Conservation (phyloP, 1,140 invertebrate genomes). For the Eupeodes corollae region DNA sequence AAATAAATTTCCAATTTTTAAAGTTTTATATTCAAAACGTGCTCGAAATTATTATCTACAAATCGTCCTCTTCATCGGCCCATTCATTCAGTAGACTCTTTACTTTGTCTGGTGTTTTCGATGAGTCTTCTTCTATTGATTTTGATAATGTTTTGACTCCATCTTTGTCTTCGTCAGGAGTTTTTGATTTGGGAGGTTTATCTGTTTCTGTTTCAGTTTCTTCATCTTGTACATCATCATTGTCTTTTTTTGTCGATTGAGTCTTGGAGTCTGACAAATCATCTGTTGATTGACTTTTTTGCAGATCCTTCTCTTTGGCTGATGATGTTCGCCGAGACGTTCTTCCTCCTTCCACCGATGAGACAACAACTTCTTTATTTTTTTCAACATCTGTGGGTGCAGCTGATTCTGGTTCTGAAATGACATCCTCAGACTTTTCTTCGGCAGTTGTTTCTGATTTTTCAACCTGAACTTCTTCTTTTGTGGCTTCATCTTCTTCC, state of each 20-base stretch:
- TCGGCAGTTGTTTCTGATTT: conserved; percentile 6
- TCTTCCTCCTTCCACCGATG: not conserved
- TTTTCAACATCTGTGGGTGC: not conserved
- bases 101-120: conserved; percentile 12
- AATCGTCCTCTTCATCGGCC: conserved; percentile 28
- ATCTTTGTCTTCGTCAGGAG: not conserved
- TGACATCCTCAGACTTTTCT: conserved; percentile 1
- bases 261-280: too few species aligned
- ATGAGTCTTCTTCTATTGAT: not conserved
- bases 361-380: not conserved
- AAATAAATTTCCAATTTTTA: too few species aligned
- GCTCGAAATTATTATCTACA: too few species aligned
- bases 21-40: too few species aligned
- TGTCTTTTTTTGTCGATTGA: conserved; percentile 9
- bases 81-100: conserved; percentile 35
- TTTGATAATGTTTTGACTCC: not conserved
- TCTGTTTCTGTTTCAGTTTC: not conserved
- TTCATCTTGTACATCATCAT: not conserved
- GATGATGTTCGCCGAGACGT: too few species aligned
- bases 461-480: conserved; percentile 5
- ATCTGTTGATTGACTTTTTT: too few species aligned
- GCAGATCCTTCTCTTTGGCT: too few species aligned
- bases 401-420: conserved; percentile 1
- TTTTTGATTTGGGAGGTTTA: not conserved
- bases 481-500: not conserved